Evolutionary conservation across 2,113 vertebrate genomes (phyloP), one percentile per base, ranked within the genome.

Genomic region (Dasyornis broadbenti): DNA sequence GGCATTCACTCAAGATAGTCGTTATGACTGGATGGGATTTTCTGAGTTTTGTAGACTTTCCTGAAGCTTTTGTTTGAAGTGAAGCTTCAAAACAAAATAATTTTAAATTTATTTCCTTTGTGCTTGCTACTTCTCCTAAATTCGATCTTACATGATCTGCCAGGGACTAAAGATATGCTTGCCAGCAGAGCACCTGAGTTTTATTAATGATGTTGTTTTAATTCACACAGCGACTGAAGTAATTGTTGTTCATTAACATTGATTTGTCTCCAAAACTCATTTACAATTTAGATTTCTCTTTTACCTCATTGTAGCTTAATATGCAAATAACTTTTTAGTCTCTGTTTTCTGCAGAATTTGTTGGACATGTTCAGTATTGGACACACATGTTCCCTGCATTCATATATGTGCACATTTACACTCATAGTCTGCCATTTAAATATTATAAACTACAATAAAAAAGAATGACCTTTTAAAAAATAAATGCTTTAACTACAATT

Each of bases 1-100:
- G 87, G 92, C 94, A 94, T 98, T 98, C 96, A 98, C 98, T 98
- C 96, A 98, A 98, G 97, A 96, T 94, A 97, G 97, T 97, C 95
- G 96, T 98, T 98, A 96, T 68, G 44, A 97, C 96, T 96, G 92
- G 96, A 92, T 96, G 96, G 95, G 95, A 93, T 97, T 94, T 98
- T 97, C 82, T 94, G 97, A 94, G 90, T 93, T 96, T 78, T 95
- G 76, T 86, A 88, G 93, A 95, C 97, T 93, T 97, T 97, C 71
- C 95, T 97, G 94, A 96, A 97, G 92, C 97, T 98, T 98, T 97
- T 98, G 95, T 98, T 98, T 98, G 97, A 98, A 98, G 97, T 94
- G 66, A 47, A 95, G 75, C 96, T 98, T 98, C 85, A 97, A 84
- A 93, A 93, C 37, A 90, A 95, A 89, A 72, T 84, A 54, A 75